Conservation (phyloP, 2,888 invertebrate genomes). For the Noctua fimbriata region DNA sequence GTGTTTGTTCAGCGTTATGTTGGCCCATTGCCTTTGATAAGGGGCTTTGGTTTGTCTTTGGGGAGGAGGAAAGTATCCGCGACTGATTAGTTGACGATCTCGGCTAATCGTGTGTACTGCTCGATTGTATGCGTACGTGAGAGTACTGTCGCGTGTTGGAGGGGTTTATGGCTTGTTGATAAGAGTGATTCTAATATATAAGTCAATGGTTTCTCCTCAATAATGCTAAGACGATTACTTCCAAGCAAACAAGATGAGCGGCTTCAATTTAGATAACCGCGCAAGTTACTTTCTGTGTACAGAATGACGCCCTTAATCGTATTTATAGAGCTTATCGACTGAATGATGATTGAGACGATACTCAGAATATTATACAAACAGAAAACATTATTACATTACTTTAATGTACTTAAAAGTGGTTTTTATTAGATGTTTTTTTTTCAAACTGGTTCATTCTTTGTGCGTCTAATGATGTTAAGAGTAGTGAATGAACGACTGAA, state of each 20-base stretch:
- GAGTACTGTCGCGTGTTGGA: not conserved
- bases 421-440: constrained; percentile 14
- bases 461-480: not conserved
- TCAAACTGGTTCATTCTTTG: not conserved
- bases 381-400: constrained; percentile 7
- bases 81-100: constrained; percentile 35
- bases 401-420: constrained; percentile 24
- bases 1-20: constrained; percentile 37
- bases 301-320: constrained; percentile 11
- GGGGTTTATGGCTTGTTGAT: constrained; percentile 2
- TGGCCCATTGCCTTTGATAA: constrained; percentile 42
- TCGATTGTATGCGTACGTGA: constrained; percentile 25
- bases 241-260: constrained; percentile 17
- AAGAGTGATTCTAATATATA: not conserved
- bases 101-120: constrained; percentile 37
- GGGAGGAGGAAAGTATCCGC: constrained; percentile 40
- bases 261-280: constrained; percentile 35
- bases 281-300: constrained; percentile 12
- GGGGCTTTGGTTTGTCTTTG: constrained; percentile 36
- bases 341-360: constrained; percentile 8
- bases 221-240: constrained; percentile 47
- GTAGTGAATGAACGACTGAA: constrained; percentile 19
- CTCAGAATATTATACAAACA: not conserved
- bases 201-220: constrained; percentile 18
- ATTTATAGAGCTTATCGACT: constrained; percentile 10